Evolutionary conservation across 2,113 vertebrate genomes (phyloP).

Genomic region (Canis aureus): DNA sequence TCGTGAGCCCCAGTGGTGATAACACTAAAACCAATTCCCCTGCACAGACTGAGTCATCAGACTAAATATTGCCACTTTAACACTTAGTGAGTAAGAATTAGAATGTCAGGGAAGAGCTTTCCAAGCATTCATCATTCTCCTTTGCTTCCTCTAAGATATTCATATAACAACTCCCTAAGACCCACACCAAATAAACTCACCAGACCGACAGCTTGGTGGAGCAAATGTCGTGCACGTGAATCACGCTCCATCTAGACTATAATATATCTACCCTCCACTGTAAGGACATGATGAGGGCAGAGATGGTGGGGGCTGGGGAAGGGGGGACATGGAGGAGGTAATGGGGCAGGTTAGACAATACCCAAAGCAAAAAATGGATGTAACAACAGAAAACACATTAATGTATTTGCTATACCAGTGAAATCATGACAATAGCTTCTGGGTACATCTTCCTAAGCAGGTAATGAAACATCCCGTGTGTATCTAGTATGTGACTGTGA

Average conservation of each 20-base stretch:
- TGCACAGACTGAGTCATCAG: conserved; percentile 55
- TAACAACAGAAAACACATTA: neutral
- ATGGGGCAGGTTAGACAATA: neutral
- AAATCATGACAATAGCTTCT: neutral
- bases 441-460: neutral
- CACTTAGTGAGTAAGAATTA: conserved; percentile 67
- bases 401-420: neutral
- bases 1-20: conserved; percentile 54
- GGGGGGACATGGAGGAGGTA: too few species aligned
- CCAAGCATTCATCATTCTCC: conserved; percentile 61
- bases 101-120: conserved; percentile 53
- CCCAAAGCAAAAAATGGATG: neutral
- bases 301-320: accelerated
- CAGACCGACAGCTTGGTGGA: neutral
- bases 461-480: neutral
- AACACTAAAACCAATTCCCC: conserved; percentile 52
- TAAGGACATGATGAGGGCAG: neutral
- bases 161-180: conserved; percentile 35
- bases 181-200: conserved; percentile 27
- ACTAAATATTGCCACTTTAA: conserved; percentile 65
- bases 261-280: too few species aligned
- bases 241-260: accelerated
- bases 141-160: conserved; percentile 43
- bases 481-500: neutral
- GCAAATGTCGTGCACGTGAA: neutral